Percentiles rank a stretch among this genome's conserved stretches.
phyloP scores from a whole-genome alignment of 2,797 vertebrate genomes.

The Apogon talboti region DNA sequence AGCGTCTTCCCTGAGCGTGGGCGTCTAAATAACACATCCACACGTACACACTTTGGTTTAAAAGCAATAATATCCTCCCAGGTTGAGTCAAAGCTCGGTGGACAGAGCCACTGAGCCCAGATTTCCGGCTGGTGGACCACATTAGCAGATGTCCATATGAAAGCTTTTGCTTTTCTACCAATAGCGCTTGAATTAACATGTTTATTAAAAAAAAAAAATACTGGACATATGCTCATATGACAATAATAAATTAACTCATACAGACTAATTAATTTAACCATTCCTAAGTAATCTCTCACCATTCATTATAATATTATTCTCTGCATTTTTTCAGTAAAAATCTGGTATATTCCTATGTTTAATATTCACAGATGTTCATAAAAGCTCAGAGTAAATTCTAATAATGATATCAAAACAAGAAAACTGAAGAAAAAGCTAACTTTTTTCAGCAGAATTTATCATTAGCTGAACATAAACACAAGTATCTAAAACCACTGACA shows the following conservation, averaged over 20 bases:
- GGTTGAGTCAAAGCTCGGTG: slow-evolving; percentile 36
- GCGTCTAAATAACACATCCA: slow-evolving; percentile 18
- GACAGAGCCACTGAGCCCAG: slow-evolving; percentile 2
- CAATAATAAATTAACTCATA: neutral
- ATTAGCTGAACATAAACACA: too few relatives aligned
- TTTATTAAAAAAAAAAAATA: slow-evolving; percentile 7
- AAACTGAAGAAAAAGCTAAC: too few relatives aligned
- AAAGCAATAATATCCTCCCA: slow-evolving; percentile 13
- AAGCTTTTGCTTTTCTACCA: slow-evolving; percentile 16
- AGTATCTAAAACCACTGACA: too few relatives aligned
- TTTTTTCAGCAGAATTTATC: too few relatives aligned
- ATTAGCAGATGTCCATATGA: slow-evolving; percentile 32
- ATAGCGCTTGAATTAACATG: neutral
- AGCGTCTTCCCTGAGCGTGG: slow-evolving; percentile 25
- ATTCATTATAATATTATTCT: too few relatives aligned
- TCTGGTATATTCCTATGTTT: too few relatives aligned
- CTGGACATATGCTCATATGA: slow-evolving; percentile 3
- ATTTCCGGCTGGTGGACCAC: slow-evolving; percentile 10
- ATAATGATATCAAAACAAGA: too few relatives aligned
- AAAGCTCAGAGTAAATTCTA: too few relatives aligned
- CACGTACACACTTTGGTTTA: slow-evolving; percentile 7
- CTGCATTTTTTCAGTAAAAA: too few relatives aligned
- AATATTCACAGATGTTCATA: too few relatives aligned
- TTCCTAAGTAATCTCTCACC: too few relatives aligned
- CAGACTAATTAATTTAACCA: too few relatives aligned